Base-by-base conservation (phyloP, 2,113 vertebrate genomes). In the Corythornis madagascariensis region DNA sequence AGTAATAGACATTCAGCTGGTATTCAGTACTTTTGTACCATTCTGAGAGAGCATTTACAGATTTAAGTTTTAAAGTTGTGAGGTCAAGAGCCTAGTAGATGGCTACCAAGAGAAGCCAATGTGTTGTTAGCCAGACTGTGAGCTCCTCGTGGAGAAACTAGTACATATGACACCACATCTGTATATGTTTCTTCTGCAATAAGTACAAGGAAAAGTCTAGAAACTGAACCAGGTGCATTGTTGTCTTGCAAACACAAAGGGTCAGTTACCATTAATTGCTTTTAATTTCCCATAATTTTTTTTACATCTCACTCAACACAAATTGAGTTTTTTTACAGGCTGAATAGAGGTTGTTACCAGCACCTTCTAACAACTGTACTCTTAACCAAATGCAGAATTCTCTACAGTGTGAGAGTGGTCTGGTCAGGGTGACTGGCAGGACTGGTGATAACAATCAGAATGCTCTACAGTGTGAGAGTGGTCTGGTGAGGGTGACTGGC, bases 1-100 rank as follows among this genome's bases (percentile, higher is more conserved):
- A 0, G 0, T n/a, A 75, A n/a, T 1, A 56, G 55, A 35, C 16
- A 9, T 47, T 35, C 24, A 6, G 14, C 31, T 71, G 60, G 64
- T 83, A 73, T n/a, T n/a, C n/a, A n/a, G 33, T 40, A 57, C 21
- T 63, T 88, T 53, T 50, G 57, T 26, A 67, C 3, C 45, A 42
- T 55, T 88, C 72, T 64, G 60, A 88, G 1, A 88, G 1, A 55
- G 64, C 38, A 33, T 45, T 85, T 65, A 76, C 35, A 83, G 21
- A 42, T 38, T 38, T 22, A 61, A 73, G 35, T 21, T 72, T 15
- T 76, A 67, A 80, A 79, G 40, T 7, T 40, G 77, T 13, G 7
- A 66, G 38, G 24, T 22, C 42, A 66, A 76, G 33, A 25, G 31
- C 31, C 80, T 17, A 40, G 18, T 40, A 21, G 8, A 13, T 26